Conservation (phyloP, 35 echinoderm and acorn worm genomes). For the Stichopus chloronotus region DNA sequence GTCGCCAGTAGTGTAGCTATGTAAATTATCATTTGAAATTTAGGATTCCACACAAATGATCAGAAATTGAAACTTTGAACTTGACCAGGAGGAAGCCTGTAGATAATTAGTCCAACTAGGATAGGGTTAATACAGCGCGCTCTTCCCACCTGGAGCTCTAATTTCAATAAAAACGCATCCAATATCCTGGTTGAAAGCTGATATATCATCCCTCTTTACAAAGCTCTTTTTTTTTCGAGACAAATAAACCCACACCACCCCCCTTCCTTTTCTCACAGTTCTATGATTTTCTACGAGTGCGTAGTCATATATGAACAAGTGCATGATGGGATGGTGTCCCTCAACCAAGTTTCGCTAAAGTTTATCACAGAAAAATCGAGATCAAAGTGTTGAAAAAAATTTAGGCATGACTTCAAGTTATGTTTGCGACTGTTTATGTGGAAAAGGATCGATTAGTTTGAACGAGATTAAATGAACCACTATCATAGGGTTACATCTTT, state of each 20-base stretch:
- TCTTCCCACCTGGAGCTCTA: not conserved
- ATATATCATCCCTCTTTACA: not conserved
- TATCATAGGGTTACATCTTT: no score
- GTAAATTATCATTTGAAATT: conserved; percentile 12
- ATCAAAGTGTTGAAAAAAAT: no score
- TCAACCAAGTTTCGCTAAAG: not conserved
- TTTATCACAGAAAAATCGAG: not conserved
- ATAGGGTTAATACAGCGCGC: not conserved
- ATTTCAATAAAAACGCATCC: not conserved
- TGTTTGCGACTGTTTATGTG: no score
- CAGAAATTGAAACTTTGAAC: conserved; percentile 8
- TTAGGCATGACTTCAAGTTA: no score
- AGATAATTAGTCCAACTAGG: not conserved
- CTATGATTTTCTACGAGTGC: not conserved
- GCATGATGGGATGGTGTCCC: not conserved
- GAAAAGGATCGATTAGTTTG: no score
- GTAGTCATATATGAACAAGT: not conserved
- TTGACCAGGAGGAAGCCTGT: conserved; percentile 5
- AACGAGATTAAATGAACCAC: no score
- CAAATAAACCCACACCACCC: not conserved
- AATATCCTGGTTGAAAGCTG: not conserved
- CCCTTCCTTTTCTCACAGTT: not conserved
- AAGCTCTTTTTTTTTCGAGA: not conserved
- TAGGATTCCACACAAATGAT: not conserved
- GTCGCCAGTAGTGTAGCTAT: not conserved